Evolutionary conservation across 2,888 invertebrate species (phyloP), one percentile per base, ranked within the genome.

Genomic region (Hemistola chrysoprasaria): DNA sequence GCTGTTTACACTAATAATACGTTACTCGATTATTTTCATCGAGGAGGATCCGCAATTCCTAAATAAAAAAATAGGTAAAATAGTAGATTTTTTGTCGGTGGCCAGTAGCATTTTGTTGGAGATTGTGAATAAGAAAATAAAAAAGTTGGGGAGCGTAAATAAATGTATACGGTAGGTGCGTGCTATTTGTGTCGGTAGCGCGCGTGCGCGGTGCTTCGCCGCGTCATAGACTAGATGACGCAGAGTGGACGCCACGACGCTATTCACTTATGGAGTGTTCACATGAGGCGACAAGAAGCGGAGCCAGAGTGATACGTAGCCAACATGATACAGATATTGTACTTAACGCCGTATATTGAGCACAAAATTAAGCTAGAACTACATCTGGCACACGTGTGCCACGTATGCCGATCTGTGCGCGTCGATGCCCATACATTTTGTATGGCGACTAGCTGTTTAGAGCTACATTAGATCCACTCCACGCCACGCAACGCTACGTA

Each of bases 161-260:
- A 80, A 75, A 77, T 39, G 38, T 38, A n/a, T n/a, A 39, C 38
- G 46, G 62, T 57, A 59, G 61, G 60, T 72, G 72, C 68, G 72
- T 67, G 80, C 82, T 84, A 85, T 85, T 83, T 79, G 77, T 60
- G 65, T 74, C 72, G 50, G 41, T 48, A 56, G 59, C 64, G 73
- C 79, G 82, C 79, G 65, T 66, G 68, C 67, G 65, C 64, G 66
- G 52, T 56, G 16, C 53, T 16, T 16, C 50, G 56, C 46, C 60
- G 59, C 52, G 48, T 40, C 39, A 48, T 44, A 42, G 41, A 43
- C 32, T 51, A 35, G 16, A 42, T 41, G 50, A 42, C 57, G 56
- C 62, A 69, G 71, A 62, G 53, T 47, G 40, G 53, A 59, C 54
- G 53, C 40, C 49, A 50, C 50, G 35, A 26, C 45, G 2, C 4